phyloP scores from a whole-genome alignment of 2,888 invertebrate genomes.

The Scaptomyza tumidula region DNA sequence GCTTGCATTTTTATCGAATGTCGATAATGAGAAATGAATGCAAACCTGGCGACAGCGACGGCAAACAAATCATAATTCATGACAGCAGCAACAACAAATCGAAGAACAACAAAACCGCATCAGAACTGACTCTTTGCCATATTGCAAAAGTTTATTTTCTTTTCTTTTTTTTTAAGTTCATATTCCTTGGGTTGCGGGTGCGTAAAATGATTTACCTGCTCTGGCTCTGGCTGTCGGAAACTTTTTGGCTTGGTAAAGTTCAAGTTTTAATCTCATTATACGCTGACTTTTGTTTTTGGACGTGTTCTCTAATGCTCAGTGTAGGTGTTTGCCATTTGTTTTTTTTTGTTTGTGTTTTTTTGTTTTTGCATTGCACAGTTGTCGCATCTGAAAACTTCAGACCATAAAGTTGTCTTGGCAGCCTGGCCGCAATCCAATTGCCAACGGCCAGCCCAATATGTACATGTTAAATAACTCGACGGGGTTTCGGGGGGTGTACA shows the following conservation, averaged over 20 bases:
- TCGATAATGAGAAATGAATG: slow-evolving; percentile 78
- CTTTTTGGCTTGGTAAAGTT: slow-evolving; percentile 75
- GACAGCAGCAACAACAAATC: slow-evolving; percentile 5
- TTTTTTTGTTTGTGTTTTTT: not conserved
- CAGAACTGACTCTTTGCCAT: slow-evolving; percentile 48
- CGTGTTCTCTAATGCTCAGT: slow-evolving; percentile 32
- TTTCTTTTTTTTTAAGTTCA: slow-evolving; percentile 56
- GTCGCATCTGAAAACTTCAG: slow-evolving; percentile 64
- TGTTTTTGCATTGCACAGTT: slow-evolving; percentile 61
- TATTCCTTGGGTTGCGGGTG: slow-evolving; percentile 67
- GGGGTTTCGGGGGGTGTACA: not conserved
- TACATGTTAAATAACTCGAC: not conserved
- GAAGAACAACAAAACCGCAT: slow-evolving; percentile 28
- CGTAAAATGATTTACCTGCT: slow-evolving; percentile 79
- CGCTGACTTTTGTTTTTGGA: slow-evolving; percentile 75
- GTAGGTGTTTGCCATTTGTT: slow-evolving; percentile 61
- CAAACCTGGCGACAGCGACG: slow-evolving; percentile 51
- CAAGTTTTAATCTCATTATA: slow-evolving; percentile 80
- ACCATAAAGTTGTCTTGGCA: slow-evolving; percentile 71
- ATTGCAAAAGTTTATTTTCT: slow-evolving; percentile 66
- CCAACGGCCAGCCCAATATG: slow-evolving; percentile 51
- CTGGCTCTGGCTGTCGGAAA: slow-evolving; percentile 73
- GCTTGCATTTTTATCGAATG: slow-evolving; percentile 71
- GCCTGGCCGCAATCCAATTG: slow-evolving; percentile 75
- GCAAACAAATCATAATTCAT: slow-evolving; percentile 28